These are phyloP conservation scores for Ceyx margarethae DNA, from an alignment of 2,113 vertebrate genomes.

Conservation along the genomic window DNA sequence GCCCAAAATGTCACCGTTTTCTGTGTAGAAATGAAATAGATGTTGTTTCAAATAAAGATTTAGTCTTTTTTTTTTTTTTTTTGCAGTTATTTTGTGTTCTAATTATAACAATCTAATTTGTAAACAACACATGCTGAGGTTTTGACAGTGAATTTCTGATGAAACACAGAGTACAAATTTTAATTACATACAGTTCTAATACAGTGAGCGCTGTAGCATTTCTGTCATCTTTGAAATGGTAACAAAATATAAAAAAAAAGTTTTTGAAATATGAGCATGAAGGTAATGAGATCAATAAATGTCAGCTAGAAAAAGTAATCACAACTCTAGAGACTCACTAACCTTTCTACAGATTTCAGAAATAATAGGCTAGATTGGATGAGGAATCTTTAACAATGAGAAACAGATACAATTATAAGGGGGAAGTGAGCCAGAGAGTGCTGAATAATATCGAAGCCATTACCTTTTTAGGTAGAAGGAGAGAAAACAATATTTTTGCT, in stretches of 20 bases:
- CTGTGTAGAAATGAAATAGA: constrained; percentile 42
- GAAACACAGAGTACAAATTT: constrained; percentile 73
- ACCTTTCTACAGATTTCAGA: constrained; percentile 83
- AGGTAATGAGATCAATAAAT: constrained; percentile 89
- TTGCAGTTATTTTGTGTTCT: constrained; percentile 58
- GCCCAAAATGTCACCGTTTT: neutral
- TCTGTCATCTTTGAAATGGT: constrained; percentile 79
- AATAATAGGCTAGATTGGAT: constrained; percentile 78
- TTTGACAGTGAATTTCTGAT: constrained; percentile 74
- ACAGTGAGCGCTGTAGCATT: constrained; percentile 69
- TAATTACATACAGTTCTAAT: constrained; percentile 80
- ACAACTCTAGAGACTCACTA: constrained; percentile 84
- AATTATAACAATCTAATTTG: constrained; percentile 72
- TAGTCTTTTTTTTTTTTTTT: constrained; percentile 15
- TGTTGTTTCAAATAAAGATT: constrained; percentile 52
- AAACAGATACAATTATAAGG: constrained; percentile 70
- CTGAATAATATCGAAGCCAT: constrained; percentile 54
- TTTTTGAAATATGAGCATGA: constrained; percentile 82
- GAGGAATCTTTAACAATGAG: constrained; percentile 75
- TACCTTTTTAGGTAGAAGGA: constrained; percentile 53
- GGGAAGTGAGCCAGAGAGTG: constrained; percentile 47
- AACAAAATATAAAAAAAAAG: constrained; percentile 68
- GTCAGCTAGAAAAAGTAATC: constrained; percentile 87
- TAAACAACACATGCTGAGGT: constrained; percentile 70
- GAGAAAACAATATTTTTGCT: constrained; percentile 60